Percentiles rank a stretch among this genome's conserved stretches.
These are phyloP conservation scores for Noctua fimbriata DNA, from an alignment of 2,888 invertebrate species.

Conservation along the genomic window DNA sequence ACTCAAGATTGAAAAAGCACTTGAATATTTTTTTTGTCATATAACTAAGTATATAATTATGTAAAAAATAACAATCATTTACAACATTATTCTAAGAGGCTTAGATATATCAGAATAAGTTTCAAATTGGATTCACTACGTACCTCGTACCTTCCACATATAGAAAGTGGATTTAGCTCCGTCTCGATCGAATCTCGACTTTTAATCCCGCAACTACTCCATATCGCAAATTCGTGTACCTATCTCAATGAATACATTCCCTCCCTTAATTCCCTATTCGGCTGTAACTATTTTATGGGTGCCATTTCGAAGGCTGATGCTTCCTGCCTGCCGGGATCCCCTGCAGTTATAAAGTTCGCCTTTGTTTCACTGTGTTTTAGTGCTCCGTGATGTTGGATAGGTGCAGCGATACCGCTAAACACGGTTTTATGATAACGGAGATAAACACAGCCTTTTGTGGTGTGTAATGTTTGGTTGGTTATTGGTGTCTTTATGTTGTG, in stretches of 20 bases:
- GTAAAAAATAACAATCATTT: not conserved
- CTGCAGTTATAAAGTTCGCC: conserved; percentile 68
- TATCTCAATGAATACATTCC: conserved; percentile 58
- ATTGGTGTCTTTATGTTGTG: conserved; percentile 6
- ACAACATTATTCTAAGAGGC: not conserved
- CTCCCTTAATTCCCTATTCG: conserved; percentile 73
- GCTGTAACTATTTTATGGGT: conserved; percentile 85
- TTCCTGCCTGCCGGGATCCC: conserved; percentile 67
- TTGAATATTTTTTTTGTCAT: not conserved
- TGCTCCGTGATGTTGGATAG: conserved; percentile 59
- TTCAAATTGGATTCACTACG: not conserved
- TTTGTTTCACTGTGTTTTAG: conserved; percentile 66
- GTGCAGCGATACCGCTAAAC: conserved; percentile 60
- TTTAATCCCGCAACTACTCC: conserved; percentile 17
- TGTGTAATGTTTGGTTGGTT: conserved; percentile 21
- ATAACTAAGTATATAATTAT: not conserved
- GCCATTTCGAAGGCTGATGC: conserved; percentile 77
- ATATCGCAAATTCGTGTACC: conserved; percentile 28
- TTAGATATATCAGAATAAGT: not conserved
- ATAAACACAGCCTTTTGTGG: conserved; percentile 41
- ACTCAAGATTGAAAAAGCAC: not conserved
- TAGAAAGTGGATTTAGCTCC: not conserved
- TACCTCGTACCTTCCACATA: not conserved
- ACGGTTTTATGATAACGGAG: conserved; percentile 54
- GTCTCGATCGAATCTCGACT: conserved; percentile 13